Percentiles rank a stretch among this genome's conserved stretches.
Evolutionary conservation across 2,797 vertebrate species (phyloP).

Genomic region (Spheniscus humboldti): DNA sequence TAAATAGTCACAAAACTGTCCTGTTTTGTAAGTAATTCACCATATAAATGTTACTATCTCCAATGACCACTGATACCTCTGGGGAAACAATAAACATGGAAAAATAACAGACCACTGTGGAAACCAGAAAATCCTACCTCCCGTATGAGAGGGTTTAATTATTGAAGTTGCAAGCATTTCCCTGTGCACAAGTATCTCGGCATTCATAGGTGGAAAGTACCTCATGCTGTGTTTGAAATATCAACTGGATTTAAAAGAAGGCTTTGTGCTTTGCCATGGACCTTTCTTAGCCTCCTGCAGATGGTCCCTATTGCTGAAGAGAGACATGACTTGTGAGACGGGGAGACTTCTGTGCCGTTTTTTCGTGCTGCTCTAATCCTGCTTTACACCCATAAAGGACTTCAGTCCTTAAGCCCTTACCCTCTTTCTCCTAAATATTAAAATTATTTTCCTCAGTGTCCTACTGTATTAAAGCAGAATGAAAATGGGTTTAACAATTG

Average conservation of each 20-base stretch:
- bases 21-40: not conserved
- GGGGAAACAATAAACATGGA: not conserved
- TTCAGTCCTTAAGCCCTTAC: slow-evolving; percentile 38
- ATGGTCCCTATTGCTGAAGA: slow-evolving; percentile 51
- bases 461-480: slow-evolving; percentile 63
- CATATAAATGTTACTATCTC: not conserved
- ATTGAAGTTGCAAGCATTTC: not conserved
- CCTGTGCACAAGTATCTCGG: not conserved
- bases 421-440: slow-evolving; percentile 58
- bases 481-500: slow-evolving; percentile 63
- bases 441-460: slow-evolving; percentile 60
- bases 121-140: slow-evolving; percentile 5
- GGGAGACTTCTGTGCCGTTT: not conserved
- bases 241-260: slow-evolving; percentile 57
- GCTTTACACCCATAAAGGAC: slow-evolving; percentile 34
- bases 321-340: slow-evolving; percentile 32
- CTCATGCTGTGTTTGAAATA: slow-evolving; percentile 58
- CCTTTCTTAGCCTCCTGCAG: slow-evolving; percentile 59
- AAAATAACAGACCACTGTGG: slow-evolving; percentile 8
- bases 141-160: not conserved
- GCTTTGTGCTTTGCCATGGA: slow-evolving; percentile 51
- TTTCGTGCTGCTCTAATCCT: slow-evolving; percentile 17
- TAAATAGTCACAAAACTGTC: not conserved
- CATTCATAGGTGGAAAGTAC: slow-evolving; percentile 59
- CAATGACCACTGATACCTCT: not conserved